Conservation (phyloP, 1,140 invertebrate species). For the Atta texana region DNA sequence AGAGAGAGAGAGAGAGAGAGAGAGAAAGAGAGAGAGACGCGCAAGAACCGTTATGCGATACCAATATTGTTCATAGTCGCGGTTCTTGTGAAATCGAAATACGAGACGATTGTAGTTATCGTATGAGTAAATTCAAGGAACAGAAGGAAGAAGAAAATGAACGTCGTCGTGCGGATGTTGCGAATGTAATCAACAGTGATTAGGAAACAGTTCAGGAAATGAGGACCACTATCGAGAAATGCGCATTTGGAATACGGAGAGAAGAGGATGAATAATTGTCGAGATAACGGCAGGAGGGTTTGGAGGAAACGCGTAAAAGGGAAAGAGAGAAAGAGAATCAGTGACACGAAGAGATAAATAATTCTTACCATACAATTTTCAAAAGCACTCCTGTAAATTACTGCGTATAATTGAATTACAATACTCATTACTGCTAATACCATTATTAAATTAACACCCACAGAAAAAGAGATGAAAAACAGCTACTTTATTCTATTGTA, state of each 20-base stretch:
- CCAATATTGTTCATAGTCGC: neutral
- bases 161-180: conserved; percentile 51
- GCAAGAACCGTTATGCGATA: conserved; percentile 15
- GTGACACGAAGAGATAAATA: conserved; percentile 6
- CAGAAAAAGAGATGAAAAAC: conserved; percentile 59
- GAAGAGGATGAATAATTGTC: neutral
- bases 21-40: neutral
- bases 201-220: neutral
- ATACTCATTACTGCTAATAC: conserved; percentile 65
- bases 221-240: conserved; percentile 36
- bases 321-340: neutral
- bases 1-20: too few relatives aligned
- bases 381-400: conserved; percentile 74
- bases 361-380: conserved; percentile 57
- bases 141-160: neutral
- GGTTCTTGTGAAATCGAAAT: conserved; percentile 28
- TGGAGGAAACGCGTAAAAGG: neutral
- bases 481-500: conserved; percentile 58
- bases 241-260: neutral
- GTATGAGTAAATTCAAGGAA: neutral
- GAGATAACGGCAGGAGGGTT: neutral
- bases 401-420: conserved; percentile 67
- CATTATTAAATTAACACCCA: conserved; percentile 64
- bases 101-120: neutral
- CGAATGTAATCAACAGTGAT: conserved; percentile 54